These are phyloP conservation scores for Amblyopsis rosae DNA, from an alignment of 2,113 vertebrate species.

Conservation along the genomic window DNA sequence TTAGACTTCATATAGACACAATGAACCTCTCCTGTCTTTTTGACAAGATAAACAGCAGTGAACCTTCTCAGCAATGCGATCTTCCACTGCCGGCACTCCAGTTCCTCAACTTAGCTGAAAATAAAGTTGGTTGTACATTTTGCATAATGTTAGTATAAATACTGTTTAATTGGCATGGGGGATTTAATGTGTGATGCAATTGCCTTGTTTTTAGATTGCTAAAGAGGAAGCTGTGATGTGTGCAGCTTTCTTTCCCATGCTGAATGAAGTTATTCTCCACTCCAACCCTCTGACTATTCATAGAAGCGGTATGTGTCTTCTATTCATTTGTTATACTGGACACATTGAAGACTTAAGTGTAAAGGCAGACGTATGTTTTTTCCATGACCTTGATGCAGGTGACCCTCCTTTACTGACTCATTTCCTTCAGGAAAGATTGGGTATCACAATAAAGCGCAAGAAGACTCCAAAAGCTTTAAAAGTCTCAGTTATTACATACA, in stretches of 20 bases:
- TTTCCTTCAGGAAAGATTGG: slow-evolving; percentile 80
- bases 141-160: neutral
- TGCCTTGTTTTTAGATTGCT: slow-evolving; percentile 71
- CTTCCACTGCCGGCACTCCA: slow-evolving; percentile 80
- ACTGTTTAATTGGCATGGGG: neutral
- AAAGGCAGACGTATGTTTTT: neutral
- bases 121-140: slow-evolving; percentile 75
- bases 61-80: slow-evolving; percentile 25
- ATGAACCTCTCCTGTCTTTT: neutral
- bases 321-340: neutral
- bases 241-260: slow-evolving; percentile 78
- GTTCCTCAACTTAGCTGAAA: slow-evolving; percentile 81
- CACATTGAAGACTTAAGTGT: neutral
- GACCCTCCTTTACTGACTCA: slow-evolving; percentile 76
- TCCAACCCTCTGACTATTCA: slow-evolving; percentile 81
- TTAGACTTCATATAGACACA: neutral
- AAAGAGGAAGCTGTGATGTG: slow-evolving; percentile 82
- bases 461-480: slow-evolving; percentile 50
- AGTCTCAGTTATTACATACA: slow-evolving; percentile 57
- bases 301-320: slow-evolving; percentile 71
- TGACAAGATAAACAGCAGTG: slow-evolving; percentile 11
- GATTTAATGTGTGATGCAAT: slow-evolving; percentile 5
- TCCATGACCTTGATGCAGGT: slow-evolving; percentile 62
- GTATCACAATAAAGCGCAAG: slow-evolving; percentile 74
- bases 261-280: slow-evolving; percentile 80